Conservation (phyloP, 2,888 invertebrate genomes). For the Nephrotoma guestfalica region DNA sequence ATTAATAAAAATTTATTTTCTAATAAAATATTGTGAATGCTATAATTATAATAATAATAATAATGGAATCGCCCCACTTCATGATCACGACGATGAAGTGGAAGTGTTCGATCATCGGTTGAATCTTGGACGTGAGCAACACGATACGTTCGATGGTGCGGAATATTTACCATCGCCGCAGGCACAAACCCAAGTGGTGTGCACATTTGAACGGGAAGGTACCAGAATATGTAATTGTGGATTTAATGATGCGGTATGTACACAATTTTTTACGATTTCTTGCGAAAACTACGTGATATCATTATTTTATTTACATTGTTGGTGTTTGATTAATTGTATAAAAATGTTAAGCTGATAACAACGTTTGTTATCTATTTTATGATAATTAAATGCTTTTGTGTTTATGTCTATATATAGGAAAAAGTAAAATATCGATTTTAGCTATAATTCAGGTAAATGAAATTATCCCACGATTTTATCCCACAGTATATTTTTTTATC, state of each 20-base stretch:
- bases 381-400: not conserved
- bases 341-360: not conserved
- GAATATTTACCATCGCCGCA: not conserved
- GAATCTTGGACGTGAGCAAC: not conserved
- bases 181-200: not conserved
- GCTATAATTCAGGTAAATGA: too few relatives aligned
- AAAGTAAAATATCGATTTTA: not conserved
- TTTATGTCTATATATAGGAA: not conserved
- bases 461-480: too few relatives aligned
- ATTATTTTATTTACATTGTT: not conserved
- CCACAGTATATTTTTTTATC: too few relatives aligned
- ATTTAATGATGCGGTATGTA: slow-evolving; percentile 25
- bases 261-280: not conserved
- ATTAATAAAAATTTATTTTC: not conserved
- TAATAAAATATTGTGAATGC: not conserved
- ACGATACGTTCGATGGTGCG: not conserved
- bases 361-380: not conserved
- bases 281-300: not conserved
- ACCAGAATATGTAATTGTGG: slow-evolving; percentile 26
- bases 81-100: not conserved
- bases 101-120: not conserved
- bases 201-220: not conserved
- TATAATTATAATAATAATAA: not conserved
- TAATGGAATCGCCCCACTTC: not conserved
- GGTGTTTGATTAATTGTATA: not conserved